These are phyloP conservation scores for Peromyscus maniculatus DNA, from an alignment of 2,113 vertebrate genomes.

Conservation along the genomic window DNA sequence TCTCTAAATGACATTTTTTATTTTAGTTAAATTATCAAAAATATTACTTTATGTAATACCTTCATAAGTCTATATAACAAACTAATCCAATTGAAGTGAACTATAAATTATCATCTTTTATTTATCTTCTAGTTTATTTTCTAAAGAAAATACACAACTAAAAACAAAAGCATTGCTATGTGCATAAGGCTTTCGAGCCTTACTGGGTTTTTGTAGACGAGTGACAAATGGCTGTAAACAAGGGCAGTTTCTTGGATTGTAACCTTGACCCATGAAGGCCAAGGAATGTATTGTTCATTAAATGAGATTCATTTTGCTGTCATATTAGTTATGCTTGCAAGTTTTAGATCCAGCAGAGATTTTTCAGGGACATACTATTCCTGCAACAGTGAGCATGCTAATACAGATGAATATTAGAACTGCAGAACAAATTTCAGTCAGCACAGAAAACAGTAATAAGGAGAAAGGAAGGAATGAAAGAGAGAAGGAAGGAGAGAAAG, in stretches of 20 bases:
- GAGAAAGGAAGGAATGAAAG: background rate
- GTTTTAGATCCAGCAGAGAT: slow-evolving; percentile 80
- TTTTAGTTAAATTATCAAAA: slow-evolving; percentile 15
- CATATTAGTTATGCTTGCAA: slow-evolving; percentile 79
- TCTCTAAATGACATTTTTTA: background rate
- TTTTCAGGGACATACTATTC: slow-evolving; percentile 76
- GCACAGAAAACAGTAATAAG: background rate
- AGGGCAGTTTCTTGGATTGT: slow-evolving; percentile 38
- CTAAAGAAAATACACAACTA: slow-evolving; percentile 23
- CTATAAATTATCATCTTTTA: slow-evolving; percentile 62
- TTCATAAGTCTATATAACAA: slow-evolving; percentile 45
- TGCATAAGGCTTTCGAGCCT: slow-evolving; percentile 9
- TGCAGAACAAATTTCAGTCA: slow-evolving; percentile 47
- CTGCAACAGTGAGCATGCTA: slow-evolving; percentile 70
- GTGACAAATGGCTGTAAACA: slow-evolving; percentile 78
- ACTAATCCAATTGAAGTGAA: slow-evolving; percentile 26
- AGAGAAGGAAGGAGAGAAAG: background rate
- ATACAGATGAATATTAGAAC: slow-evolving; percentile 69
- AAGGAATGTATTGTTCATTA: slow-evolving; percentile 79
- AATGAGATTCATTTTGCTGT: slow-evolving; percentile 82
- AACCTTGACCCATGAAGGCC: slow-evolving; percentile 77
- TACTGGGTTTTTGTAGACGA: slow-evolving; percentile 29
- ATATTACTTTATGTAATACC: slow-evolving; percentile 28
- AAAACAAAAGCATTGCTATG: slow-evolving; percentile 33
- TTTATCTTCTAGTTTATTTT: slow-evolving; percentile 54